Base-by-base conservation (phyloP, 2,888 invertebrate species). In the Ectropis crepuscularia region DNA sequence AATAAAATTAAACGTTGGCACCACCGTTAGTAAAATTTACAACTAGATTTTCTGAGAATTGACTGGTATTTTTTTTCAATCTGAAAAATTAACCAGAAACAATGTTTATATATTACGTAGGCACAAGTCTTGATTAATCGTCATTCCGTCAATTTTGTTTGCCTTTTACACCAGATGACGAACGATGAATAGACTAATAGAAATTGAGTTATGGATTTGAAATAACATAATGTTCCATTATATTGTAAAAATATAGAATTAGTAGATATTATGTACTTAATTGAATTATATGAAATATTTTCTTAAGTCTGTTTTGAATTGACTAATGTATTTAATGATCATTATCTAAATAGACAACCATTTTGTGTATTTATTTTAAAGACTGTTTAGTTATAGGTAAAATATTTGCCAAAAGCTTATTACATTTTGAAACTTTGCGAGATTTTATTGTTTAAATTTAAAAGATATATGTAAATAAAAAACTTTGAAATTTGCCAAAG, bases 401-500 rank as follows among this genome's bases (percentile, higher is more conserved):
- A 51, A 39, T 61, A 57, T 67, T 70, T 67, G 73, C 69, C 67
- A 73, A 71, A 71, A 65, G 62, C 49, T 60, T 58, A 62, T 58
- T 54, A 58, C 53, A 59, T 63, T 55, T 61, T 38, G 59, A 61
- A 55, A 61, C 41, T 41, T 57, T 41, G 55, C 42, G 54, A 42
- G 53, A 50, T 50, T 63, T 53, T 54, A 46, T 57, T 38, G 48
- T 48, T 58, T 57, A 59, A 41, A 46, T 57, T 60, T 51, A 63
- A 69, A 61, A 28, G 16, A 28, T 28, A 28, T 28, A 71, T 88
- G 89, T 89, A 89, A 83, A 88, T 88, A 89, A 74, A 89, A 74
- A 71, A 70, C 69, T 65, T 73, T 63, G 73, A 73, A 80, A 82
- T 88, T 87, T 81, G 88, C 89, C 89, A 89, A 89, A 89, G 88